Conservation (phyloP, 2,797 vertebrate genomes). For the Pseudochirops corinnae region DNA sequence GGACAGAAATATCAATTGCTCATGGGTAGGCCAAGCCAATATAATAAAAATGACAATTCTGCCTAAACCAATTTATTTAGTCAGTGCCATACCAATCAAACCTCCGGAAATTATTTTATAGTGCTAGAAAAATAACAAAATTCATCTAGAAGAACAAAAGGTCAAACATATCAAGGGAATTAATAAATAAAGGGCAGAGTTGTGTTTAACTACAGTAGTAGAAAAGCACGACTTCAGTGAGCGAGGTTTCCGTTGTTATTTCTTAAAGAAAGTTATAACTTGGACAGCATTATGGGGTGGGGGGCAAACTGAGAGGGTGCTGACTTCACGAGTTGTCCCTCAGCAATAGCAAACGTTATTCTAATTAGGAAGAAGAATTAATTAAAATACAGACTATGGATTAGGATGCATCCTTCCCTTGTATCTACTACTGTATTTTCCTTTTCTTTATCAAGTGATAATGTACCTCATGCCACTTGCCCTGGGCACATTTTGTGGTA, state of each 20-base stretch:
- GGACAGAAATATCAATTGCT: too few species aligned
- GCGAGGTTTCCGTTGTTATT: neutral
- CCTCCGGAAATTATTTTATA: too few species aligned
- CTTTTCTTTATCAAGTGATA: neutral
- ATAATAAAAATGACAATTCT: too few species aligned
- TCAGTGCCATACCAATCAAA: too few species aligned
- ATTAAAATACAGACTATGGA: neutral
- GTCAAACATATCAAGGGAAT: too few species aligned
- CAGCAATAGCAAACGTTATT: neutral
- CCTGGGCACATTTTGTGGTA: neutral
- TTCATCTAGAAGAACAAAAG: too few species aligned
- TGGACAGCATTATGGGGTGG: fast-evolving
- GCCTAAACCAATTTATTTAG: too few species aligned
- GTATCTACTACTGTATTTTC: neutral
- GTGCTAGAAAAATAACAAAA: too few species aligned
- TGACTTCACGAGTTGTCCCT: neutral
- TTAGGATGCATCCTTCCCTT: neutral
- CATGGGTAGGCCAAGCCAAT: too few species aligned
- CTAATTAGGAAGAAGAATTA: neutral
- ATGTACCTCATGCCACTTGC: neutral
- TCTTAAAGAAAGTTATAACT: neutral
- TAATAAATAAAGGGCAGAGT: neutral
- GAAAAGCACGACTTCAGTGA: neutral
- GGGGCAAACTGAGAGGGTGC: neutral
- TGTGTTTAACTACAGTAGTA: neutral